Base-by-base conservation (phyloP, 2,113 vertebrate genomes). In the Macaca mulatta region DNA sequence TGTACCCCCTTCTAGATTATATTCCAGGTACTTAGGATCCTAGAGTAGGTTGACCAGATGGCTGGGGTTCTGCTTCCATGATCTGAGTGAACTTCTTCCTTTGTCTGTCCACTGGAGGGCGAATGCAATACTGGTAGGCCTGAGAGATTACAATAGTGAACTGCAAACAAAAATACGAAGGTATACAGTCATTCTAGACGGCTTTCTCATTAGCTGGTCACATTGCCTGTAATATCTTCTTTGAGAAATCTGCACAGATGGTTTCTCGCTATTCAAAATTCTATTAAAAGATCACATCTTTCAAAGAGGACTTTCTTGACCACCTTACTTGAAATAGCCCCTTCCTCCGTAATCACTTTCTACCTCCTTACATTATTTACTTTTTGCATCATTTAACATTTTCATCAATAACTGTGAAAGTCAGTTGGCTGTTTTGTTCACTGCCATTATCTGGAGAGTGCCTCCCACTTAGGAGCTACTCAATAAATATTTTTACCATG, bases 41-140 rank as follows among this genome's bases (percentile, higher is more conserved):
- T 57, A 69, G 27, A 79, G 50, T 22, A 87, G 43, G 69, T 74
- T 74, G 80, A 79, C 16, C 18, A 35, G 57, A 74, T 74, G 57
- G 14, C 74, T 83, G 5, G 9, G 48, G 79, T 45, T 86, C 18
- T 1, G 8, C 38, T 90, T 90, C 7, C 6, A 4, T 80, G 64
- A 35, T 4, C 0, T 45, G 0, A n/a, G 2, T 74, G 18, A 45
- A 0, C n/a, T 2, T 79, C 7, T 35, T 64, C 70, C 43, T 8
- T 91, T 27, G 14, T 92, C 32, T 30, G 2, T 79, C 74, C 40
- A 67, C 52, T 74, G 64, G 52, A 83, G 67, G 75, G 69, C 0
- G 0, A 82, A 38, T 80, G 50, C 4, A 50, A 8, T 84, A 8
- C 75, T 45, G 17, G 0, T 55, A 32, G 35, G 59, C 43, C 43